phyloP scores from a whole-genome alignment of 2,797 vertebrate species.

The Gallinago solitaria region DNA sequence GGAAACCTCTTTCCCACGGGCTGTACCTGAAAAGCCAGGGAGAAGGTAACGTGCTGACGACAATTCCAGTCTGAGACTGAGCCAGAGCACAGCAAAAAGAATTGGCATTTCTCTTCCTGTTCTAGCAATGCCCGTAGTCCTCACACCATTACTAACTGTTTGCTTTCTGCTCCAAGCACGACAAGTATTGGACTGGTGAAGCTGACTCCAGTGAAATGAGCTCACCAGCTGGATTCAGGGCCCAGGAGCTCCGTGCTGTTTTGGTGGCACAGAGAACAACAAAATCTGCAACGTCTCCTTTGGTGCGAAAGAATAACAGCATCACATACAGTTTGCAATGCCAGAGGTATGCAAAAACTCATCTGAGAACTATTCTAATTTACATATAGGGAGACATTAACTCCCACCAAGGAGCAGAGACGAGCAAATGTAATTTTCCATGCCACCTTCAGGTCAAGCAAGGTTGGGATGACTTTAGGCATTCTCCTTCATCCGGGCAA shows the following conservation, averaged over 20 bases:
- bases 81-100: neutral
- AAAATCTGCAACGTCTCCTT: neutral
- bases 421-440: neutral
- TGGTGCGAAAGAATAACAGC: neutral
- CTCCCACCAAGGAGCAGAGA: neutral
- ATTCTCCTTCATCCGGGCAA: neutral
- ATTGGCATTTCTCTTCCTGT: neutral
- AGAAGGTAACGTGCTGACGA: neutral
- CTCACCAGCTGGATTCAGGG: neutral
- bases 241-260: neutral
- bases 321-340: neutral
- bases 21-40: neutral
- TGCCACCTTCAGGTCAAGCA: neutral
- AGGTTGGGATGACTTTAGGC: neutral
- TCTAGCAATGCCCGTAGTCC: neutral
- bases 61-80: neutral
- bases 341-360: neutral
- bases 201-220: neutral
- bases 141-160: neutral
- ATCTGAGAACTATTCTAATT: neutral
- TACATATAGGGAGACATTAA: neutral
- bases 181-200: neutral
- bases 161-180: accelerated
- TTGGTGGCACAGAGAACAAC: neutral
- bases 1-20: neutral